phyloP scores from a whole-genome alignment of 1,140 invertebrate species.

The Sipha flava region DNA sequence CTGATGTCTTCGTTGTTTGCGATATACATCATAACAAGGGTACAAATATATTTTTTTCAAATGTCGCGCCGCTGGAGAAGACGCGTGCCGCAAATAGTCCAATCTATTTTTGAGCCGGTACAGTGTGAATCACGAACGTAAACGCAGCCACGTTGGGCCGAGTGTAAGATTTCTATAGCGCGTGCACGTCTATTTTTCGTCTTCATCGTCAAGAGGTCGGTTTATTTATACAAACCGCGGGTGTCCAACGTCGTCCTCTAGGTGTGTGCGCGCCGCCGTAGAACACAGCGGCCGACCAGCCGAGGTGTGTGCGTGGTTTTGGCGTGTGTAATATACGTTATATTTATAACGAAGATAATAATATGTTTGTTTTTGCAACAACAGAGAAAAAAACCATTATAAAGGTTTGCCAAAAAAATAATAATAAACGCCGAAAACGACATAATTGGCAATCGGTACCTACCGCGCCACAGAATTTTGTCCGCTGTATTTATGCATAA shows the following conservation, averaged over 20 bases:
- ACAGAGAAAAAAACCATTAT: not conserved
- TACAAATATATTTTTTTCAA: too few relatives aligned
- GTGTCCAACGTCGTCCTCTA: not conserved
- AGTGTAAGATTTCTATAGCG: not conserved
- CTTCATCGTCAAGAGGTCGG: not conserved
- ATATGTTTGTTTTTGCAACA: conserved; percentile 27
- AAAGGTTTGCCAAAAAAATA: conserved; percentile 18
- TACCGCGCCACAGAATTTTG: not conserved
- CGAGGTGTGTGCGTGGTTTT: not conserved
- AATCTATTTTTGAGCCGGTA: conserved; percentile 15
- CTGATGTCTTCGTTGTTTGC: too few relatives aligned
- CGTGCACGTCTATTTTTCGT: not conserved
- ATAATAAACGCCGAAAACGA: conserved; percentile 21
- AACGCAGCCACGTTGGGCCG: not conserved
- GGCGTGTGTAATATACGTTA: conserved; percentile 16
- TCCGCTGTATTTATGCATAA: too few relatives aligned
- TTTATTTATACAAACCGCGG: conserved; percentile 4
- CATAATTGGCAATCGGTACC: conserved; percentile 21
- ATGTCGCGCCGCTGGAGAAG: not conserved
- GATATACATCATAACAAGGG: too few relatives aligned
- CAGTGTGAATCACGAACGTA: not conserved
- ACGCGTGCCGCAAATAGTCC: not conserved
- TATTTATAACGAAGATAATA: conserved; percentile 23
- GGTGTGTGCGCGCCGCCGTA: not conserved
- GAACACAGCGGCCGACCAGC: not conserved